Base-by-base conservation (phyloP, 2,113 vertebrate genomes). In the Microtus pennsylvanicus region DNA sequence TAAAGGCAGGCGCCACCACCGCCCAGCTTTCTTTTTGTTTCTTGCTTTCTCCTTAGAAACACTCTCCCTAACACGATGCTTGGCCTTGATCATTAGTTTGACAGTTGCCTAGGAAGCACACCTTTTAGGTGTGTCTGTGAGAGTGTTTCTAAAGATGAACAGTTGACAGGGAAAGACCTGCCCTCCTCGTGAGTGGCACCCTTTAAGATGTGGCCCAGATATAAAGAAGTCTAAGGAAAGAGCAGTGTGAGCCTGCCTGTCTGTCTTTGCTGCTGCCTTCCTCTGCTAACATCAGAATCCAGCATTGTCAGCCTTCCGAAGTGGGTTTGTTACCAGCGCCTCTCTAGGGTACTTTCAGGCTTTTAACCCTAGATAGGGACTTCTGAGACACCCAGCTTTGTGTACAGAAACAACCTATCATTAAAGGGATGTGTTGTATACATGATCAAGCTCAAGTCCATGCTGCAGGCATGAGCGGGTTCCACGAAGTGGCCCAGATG, bases 1-100 rank as follows among this genome's bases (percentile, higher is more conserved):
- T 45, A 45, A 45, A 45, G 45, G 16, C 3, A 3, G 21, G 35
- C 1, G 0, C 17, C 16, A 72, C 33, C 16, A 70, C 16, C 3
- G 1, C 69, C 69, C 35, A 7, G 69, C 16, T 72, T 69, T 16
- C 69, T 72, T 72, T 65, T 85, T 14, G 91, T 8, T 11, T 67
- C 61, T 35, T 85, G 88, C 26, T 89, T 88, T 78, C 61, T 91
- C 14, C n/a, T 85, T 72, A 87, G 69, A 52, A 83, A 91, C 52
- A 78, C 17, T 74, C 77, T 70, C 61, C 63, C 38, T 30, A 42
- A 42, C 1, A 21, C 30, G 24, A 85, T 65, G 14, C 7, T 30
- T 85, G 58, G 81, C 1, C 38, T 42, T 63, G n/a, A 28, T 85
- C 42, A 63, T 42, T 76, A 76, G 12, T 76, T 30, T 65, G 81